Evolutionary conservation across 2,113 vertebrate species (phyloP), one percentile per base, ranked within the genome.

Genomic region (Rousettus leschenaultii): DNA sequence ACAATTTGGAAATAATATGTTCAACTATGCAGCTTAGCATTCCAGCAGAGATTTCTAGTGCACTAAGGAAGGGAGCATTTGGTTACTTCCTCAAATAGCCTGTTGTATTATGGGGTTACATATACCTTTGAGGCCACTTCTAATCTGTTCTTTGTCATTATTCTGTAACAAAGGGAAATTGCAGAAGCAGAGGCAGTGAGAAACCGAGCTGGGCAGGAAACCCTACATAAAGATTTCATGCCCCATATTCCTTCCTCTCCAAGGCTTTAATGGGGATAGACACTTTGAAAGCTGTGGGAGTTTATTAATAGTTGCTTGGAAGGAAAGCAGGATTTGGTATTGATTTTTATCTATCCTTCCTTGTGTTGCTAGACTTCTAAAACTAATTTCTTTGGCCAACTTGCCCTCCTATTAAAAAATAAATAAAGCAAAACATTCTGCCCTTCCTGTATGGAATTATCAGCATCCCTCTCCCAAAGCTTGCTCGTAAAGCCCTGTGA

Each of bases 301-400:
- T 95, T 92, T 95, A 89, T 96, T 95, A 95, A 94, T 95, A 91
- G 79, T 83, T 89, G 45, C 68, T 95, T 88, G 61, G 82, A 88
- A 70, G 11, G 40, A 83, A 94, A 95, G 80, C 86, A 24, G 55
- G 59, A 95, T 96, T 95, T 86, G 21, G 38, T 97, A 95, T 83
- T 43, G 77, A 97, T 97, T 92, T 97, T 95, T 90, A 40, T 83
- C 74, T 92, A 26, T 80, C 15, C 84, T 51, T 94, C 75, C 35
- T 45, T 82, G 22, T 94, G 84, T 95, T 86, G 38, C 43, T 85
- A 55, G 71, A 70, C 48, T 90, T 95, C 89, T 89, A 93, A 96
- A 93, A 86, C 21, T 83, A 43, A 93, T 95, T 89, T 96, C 79
- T 94, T 94, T 89, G 70, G n/a, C 89, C 96, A 26, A 66, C 65